Evolutionary conservation across 2,113 vertebrate species (phyloP).

Genomic region (Xyliphius kryptos): DNA sequence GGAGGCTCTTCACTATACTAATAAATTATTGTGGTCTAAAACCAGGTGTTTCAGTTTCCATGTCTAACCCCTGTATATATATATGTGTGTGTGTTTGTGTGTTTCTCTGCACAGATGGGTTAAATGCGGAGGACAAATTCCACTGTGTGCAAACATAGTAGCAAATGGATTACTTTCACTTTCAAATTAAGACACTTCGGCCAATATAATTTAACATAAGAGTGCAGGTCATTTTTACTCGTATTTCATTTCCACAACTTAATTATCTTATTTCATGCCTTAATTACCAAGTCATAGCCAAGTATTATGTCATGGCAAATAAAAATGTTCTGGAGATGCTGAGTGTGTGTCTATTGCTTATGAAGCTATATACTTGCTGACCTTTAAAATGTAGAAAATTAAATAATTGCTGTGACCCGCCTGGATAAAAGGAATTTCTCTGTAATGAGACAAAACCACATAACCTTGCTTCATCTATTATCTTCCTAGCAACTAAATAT

Average conservation of each 20-base stretch:
- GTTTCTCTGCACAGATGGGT: no score
- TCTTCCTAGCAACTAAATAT: background rate
- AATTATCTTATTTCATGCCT: conserved; percentile 6
- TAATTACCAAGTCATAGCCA: background rate
- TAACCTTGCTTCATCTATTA: background rate
- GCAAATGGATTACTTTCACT: no score
- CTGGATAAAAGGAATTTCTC: background rate
- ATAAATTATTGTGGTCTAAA: no score
- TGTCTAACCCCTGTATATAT: no score
- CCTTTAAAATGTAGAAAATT: conserved; percentile 11
- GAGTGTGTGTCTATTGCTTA: background rate
- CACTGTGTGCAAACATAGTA: no score
- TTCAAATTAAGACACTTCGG: no score
- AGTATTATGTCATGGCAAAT: conserved; percentile 24
- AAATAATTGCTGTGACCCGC: conserved; percentile 11
- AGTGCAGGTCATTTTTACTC: no score
- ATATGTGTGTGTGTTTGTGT: no score
- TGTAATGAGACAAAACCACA: conserved; percentile 12
- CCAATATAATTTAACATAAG: no score
- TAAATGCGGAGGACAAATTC: no score
- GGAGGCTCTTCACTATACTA: no score
- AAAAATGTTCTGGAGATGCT: conserved; percentile 8
- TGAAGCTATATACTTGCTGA: background rate
- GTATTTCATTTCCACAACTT: background rate
- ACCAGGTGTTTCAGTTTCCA: no score